Conservation (phyloP, 2,113 vertebrate species). For the Chiloscyllium plagiosum region DNA sequence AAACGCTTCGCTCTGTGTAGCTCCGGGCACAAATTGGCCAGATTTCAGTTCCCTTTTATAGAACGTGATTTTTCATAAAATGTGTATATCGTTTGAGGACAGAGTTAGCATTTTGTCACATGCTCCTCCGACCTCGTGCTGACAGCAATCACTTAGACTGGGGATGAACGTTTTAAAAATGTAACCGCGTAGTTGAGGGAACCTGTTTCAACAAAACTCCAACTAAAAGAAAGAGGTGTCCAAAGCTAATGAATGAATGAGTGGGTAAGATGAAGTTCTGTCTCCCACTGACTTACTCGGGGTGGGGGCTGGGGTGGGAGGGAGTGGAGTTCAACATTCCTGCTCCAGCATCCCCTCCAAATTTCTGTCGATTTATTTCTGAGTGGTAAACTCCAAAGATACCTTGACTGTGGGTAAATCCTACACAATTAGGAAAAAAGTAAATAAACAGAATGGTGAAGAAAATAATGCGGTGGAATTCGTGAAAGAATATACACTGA, state of each 20-base stretch:
- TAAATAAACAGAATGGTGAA: too few relatives aligned
- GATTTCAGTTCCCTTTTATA: constrained; percentile 62
- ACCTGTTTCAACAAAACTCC: background rate
- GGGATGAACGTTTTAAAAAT: background rate
- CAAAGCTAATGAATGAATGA: background rate
- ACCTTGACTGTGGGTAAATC: background rate
- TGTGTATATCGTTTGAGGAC: constrained; percentile 53
- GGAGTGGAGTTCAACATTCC: background rate
- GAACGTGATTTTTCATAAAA: background rate
- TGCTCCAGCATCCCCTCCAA: background rate
- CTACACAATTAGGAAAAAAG: background rate
- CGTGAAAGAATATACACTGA: background rate
- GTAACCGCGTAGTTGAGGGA: background rate
- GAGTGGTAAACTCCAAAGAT: background rate
- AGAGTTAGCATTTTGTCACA: constrained; percentile 50
- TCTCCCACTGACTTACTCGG: background rate
- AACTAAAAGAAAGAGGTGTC: background rate
- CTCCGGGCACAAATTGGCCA: constrained; percentile 85
- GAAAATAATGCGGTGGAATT: background rate
- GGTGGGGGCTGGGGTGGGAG: background rate
- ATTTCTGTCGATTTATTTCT: background rate
- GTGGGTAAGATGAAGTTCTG: background rate
- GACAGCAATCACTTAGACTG: background rate
- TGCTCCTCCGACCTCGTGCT: constrained; percentile 47
- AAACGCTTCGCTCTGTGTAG: constrained; percentile 85